These are phyloP conservation scores for Prosapia bicincta DNA, from an alignment of 2,888 invertebrate genomes.

Conservation along the genomic window DNA sequence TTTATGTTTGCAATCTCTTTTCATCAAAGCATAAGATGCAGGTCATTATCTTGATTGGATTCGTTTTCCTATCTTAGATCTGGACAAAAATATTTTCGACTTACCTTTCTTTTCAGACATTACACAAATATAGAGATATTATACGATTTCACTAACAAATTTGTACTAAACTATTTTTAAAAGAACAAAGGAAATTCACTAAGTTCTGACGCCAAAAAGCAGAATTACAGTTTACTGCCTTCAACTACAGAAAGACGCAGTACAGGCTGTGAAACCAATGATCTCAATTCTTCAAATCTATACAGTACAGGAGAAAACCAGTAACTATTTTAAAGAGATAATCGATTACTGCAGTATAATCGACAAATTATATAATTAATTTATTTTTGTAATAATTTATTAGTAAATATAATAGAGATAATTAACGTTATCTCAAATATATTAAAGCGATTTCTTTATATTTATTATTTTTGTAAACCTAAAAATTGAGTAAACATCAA, in stretches of 20 bases:
- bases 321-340: no score
- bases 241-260: background rate
- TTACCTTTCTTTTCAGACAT: background rate
- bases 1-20: background rate
- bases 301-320: no score
- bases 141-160: background rate
- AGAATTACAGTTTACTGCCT: background rate
- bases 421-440: no score
- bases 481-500: no score
- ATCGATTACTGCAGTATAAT: no score
- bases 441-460: no score
- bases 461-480: no score
- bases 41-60: conserved; percentile 1
- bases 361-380: no score
- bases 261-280: no score
- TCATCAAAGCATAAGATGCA: background rate
- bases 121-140: background rate
- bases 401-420: no score
- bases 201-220: background rate
- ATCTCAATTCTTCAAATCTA: no score
- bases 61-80: background rate
- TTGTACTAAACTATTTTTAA: background rate
- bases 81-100: background rate
- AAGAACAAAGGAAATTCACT: background rate
- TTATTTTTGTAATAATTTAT: no score